Evolutionary conservation across 2,113 vertebrate genomes (phyloP), one percentile per base, ranked within the genome.

Genomic region (Channa argus): DNA sequence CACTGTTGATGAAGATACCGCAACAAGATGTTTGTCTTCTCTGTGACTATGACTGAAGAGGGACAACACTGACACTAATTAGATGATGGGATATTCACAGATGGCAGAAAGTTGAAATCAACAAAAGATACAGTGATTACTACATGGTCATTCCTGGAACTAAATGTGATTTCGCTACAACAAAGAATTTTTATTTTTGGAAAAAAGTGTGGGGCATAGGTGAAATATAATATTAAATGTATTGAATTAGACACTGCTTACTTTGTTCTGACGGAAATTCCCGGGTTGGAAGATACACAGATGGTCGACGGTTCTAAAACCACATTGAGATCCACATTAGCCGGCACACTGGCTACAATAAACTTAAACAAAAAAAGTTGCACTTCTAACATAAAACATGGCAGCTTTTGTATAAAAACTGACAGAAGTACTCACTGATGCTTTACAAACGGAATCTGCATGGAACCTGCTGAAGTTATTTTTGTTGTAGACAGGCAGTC

Each of bases 401-500:
- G 39, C 39, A 39, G 6, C 3, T 8, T 38, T 54, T 58, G n/a
- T n/a, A n/a, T n/a, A n/a, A n/a, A n/a, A n/a, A n/a, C n/a, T n/a
- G n/a, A 15, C 5, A n/a, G 33, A 1, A 14, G 3, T 38, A 95
- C 96, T 97, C 88, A 98, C 97, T 15, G 96, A 98, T 10, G 96
- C 95, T 94, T 97, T 98, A 88, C 97, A 98, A 24, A 97, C 96
- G 0, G 97, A 98, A 85, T 98, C 97, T 0, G 97, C 95, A 8
- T 98, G 97, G 87, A 98, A 98, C n/a, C 95, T 93, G 91, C 96
- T 98, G 92, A 98, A 98, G 88, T 97, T 98, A 83, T 91, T 98
- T 83, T 97, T 97, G 94, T 98, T 97, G 94, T 98, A 98, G 61
- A 98, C 97, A 0, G 97, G 97, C 10, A 98, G 91, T 15, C 96